Conservation (phyloP, 2,113 vertebrate species). For the Sarotherodon lohbergeri region DNA sequence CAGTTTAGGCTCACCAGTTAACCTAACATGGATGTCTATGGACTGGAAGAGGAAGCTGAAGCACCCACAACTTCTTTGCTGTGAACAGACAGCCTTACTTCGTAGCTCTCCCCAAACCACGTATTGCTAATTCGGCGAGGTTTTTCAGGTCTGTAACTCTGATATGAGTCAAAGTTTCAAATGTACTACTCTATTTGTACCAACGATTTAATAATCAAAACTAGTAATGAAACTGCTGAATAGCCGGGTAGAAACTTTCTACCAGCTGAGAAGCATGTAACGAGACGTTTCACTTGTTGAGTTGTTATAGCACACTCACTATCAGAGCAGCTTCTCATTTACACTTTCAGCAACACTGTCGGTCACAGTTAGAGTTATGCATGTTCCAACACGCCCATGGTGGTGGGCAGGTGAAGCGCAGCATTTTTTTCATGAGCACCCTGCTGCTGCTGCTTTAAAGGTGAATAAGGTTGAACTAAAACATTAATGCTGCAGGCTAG, state of each 20-base stretch:
- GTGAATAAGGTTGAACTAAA: not conserved
- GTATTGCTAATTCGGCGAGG: not conserved
- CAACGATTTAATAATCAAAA: not conserved
- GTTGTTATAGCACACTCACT: not conserved
- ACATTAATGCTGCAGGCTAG: not conserved
- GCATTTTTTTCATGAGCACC: not conserved
- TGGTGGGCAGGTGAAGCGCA: not conserved
- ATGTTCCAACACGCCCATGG: accelerated
- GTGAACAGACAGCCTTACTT: not conserved
- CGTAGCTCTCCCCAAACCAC: not conserved
- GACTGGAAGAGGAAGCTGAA: not conserved
- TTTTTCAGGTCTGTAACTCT: not conserved
- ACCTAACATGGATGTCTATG: not conserved
- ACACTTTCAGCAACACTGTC: not conserved
- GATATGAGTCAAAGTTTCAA: not conserved
- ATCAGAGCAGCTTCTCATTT: not conserved
- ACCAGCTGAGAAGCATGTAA: not conserved
- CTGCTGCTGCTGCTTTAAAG: not conserved
- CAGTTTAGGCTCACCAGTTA: not conserved
- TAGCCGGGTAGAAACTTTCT: not conserved
- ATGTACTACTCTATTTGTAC: not conserved
- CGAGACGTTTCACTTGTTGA: not conserved
- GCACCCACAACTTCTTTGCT: not conserved
- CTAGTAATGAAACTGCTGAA: not conserved
- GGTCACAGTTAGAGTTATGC: accelerated